Base-by-base conservation (phyloP, 2,113 vertebrate genomes). In the western clawed frog (Xenopus tropicalis) region DNA sequence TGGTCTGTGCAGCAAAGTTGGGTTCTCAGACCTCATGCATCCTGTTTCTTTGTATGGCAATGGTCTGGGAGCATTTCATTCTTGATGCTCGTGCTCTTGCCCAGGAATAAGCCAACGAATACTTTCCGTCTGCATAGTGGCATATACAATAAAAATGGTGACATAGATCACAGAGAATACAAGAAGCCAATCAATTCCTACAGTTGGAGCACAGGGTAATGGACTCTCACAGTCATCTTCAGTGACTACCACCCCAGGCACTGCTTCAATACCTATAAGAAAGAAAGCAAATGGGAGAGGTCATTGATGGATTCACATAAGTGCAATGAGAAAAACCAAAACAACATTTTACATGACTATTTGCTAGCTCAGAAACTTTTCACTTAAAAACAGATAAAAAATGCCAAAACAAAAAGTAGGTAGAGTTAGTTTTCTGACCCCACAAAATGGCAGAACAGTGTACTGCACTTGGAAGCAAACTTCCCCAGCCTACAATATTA, bases 91-190 rank as follows among this genome's bases (percentile, higher is more conserved):
- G 0, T 97, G 97, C 74, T 98, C 96, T 11, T 98, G 97, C 25
- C 96, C 97, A 0, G 97, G 96, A 79, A 99, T 94, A 20, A 98
- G 89, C 94, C 97, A 96, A 0, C 93, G 92, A 72, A 99, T 94
- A 81, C 92, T 97, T 80, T 98, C 96, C 0, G 96, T 95, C n/a
- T 93, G 88, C 24, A 98, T 17, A 14, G 95, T 92, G 11, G 94
- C 97, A 0, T 99, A 99, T 65, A 93, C 10, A 9, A 90, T 85
- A 67, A 99, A 99, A 69, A 86, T 83, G 0, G 89, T 84, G 83
- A 99, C 90, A 82, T 99, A 99, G 62, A 97, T 84, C 72, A 98
- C 72, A 0, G 97, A 98, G 78, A 99, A 98, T 25, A 96, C 94
- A 0, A 99, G 93, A 71, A 98, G 83, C 97, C 98, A 99, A 83